phyloP scores from a whole-genome alignment of 2,888 invertebrate species.

The Drosophila putrida region DNA sequence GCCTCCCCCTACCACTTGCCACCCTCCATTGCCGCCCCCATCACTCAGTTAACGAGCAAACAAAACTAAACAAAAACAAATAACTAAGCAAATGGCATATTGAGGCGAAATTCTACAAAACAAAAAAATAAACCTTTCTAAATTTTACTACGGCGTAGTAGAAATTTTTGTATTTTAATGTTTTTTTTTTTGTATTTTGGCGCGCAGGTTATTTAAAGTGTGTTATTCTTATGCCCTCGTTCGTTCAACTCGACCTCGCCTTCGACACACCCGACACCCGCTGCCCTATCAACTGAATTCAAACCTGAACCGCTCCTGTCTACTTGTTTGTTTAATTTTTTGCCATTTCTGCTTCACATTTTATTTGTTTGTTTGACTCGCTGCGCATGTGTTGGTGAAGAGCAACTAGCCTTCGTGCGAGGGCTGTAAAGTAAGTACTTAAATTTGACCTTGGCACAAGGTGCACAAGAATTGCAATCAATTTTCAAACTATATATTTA shows the following conservation, averaged over 20 bases:
- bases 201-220: conserved; percentile 50
- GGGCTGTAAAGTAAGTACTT: conserved; percentile 31
- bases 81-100: conserved; percentile 61
- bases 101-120: conserved; percentile 53
- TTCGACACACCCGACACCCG: conserved; percentile 22
- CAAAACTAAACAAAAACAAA: conserved; percentile 81
- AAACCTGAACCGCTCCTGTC: conserved; percentile 80
- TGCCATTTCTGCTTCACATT: conserved; percentile 84
- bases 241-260: conserved; percentile 68
- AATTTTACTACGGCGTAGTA: conserved; percentile 80
- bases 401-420: conserved; percentile 58
- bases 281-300: conserved; percentile 32
- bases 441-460: background rate
- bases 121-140: conserved; percentile 45
- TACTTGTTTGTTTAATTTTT: conserved; percentile 84
- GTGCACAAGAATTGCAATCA: background rate
- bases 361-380: conserved; percentile 84
- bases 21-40: background rate
- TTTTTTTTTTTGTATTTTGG: conserved; percentile 52
- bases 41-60: conserved; percentile 73
- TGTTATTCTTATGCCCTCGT: conserved; percentile 50
- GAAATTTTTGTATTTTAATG: conserved; percentile 49
- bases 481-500: background rate
- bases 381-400: conserved; percentile 73
- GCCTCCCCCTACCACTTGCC: conserved; percentile 11